These are phyloP conservation scores for Stenichneumon culpator DNA, from an alignment of 2,888 invertebrate species.

Conservation along the genomic window DNA sequence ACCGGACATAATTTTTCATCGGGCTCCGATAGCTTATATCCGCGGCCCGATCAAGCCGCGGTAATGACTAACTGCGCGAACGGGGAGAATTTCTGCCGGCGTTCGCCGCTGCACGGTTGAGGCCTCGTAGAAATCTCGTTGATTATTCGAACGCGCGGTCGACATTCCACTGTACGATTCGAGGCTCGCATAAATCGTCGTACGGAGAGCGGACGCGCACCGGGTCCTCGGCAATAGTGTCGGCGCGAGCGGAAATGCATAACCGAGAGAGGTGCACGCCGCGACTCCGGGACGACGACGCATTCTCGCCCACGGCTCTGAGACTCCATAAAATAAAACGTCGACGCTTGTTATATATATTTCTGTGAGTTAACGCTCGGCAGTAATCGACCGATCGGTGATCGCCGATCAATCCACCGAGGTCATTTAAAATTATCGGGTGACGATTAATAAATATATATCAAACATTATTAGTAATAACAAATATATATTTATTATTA, in stretches of 20 bases:
- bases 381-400: constrained; percentile 58
- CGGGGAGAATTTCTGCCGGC: constrained; percentile 46
- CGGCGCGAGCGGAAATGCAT: constrained; percentile 65
- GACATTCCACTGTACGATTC: constrained; percentile 69
- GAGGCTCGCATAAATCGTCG: constrained; percentile 69
- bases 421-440: constrained; percentile 38
- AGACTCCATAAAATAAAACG: constrained; percentile 59
- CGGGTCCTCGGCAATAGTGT: constrained; percentile 51
- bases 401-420: constrained; percentile 53
- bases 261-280: constrained; percentile 54
- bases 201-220: constrained; percentile 56
- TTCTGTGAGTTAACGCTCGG: constrained; percentile 1
- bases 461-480: neutral
- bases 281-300: constrained; percentile 52
- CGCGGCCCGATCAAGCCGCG: constrained; percentile 65
- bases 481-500: neutral
- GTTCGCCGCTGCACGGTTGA: constrained; percentile 4
- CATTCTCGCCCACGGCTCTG: constrained; percentile 68
- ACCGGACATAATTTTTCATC: constrained; percentile 70
- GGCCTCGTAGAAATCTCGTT: constrained; percentile 67
- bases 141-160: constrained; percentile 69
- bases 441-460: neutral
- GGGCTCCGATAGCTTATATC: constrained; percentile 63
- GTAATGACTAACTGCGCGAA: constrained; percentile 68
- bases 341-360: constrained; percentile 55